These are phyloP conservation scores for Carposina sasakii DNA, from an alignment of 1,140 invertebrate genomes.

Conservation along the genomic window DNA sequence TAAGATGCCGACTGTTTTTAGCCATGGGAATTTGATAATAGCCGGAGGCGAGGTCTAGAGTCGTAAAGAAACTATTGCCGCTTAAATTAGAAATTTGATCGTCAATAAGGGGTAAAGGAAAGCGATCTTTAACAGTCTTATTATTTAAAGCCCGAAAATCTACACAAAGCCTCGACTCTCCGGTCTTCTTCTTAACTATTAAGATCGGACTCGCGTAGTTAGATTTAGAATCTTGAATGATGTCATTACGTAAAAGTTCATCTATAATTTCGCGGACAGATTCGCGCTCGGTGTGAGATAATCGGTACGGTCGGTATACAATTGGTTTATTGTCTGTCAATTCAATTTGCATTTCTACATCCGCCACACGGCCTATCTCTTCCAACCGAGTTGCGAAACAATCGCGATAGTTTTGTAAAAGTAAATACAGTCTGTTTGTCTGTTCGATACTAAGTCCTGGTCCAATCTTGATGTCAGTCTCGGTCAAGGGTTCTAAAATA, in stretches of 20 bases:
- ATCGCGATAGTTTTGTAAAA: conserved; percentile 17
- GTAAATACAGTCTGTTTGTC: not conserved
- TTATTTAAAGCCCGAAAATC: conserved; percentile 65
- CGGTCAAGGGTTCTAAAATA: not conserved
- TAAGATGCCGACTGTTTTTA: not conserved
- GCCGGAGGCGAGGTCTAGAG: conserved; percentile 35
- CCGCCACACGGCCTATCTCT: conserved; percentile 18
- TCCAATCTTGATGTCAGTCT: not conserved
- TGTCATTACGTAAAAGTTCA: conserved; percentile 6
- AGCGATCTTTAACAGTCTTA: conserved; percentile 42
- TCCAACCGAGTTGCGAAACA: conserved; percentile 22
- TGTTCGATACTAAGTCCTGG: not conserved
- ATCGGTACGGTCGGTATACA: conserved; percentile 11
- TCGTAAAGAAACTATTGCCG: conserved; percentile 16
- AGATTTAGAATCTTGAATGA: conserved; percentile 16
- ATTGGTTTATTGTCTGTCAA: conserved; percentile 17
- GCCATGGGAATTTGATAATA: conserved; percentile 4
- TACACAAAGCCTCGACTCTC: conserved; percentile 26
- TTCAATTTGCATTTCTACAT: conserved; percentile 20
- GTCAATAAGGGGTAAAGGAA: conserved; percentile 65
- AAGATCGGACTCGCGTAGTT: conserved; percentile 25
- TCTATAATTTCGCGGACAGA: conserved; percentile 19
- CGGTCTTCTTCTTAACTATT: conserved; percentile 25
- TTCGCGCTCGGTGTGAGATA: not conserved
- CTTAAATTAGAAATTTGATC: conserved; percentile 46